Percentiles rank a stretch among this genome's conserved stretches.
These are phyloP conservation scores for Ditula angustiorana DNA, from an alignment of 2,888 invertebrate species.

Conservation along the genomic window DNA sequence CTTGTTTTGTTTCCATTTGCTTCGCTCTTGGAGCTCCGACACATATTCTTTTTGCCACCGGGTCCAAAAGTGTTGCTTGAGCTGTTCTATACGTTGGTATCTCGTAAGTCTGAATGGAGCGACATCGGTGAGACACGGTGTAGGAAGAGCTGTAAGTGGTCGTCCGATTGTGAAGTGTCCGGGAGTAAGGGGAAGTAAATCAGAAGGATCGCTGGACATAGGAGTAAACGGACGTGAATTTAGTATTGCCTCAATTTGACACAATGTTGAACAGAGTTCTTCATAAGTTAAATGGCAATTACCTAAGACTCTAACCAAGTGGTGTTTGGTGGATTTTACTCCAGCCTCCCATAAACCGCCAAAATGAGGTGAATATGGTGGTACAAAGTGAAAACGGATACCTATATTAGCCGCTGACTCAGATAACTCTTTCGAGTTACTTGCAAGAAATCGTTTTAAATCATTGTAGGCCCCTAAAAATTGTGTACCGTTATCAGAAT, in stretches of 20 bases:
- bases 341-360: not conserved
- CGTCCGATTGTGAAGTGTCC: constrained; percentile 44
- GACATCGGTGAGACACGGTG: not conserved
- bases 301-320: constrained; percentile 40
- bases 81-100: no score
- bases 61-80: no score
- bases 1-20: no score
- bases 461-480: constrained; percentile 39
- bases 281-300: constrained; percentile 43
- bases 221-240: constrained; percentile 44
- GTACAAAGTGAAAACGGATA: constrained; percentile 39
- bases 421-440: constrained; percentile 14
- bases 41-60: no score
- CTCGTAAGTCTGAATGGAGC: not conserved
- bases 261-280: constrained; percentile 41
- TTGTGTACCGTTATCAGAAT: not conserved
- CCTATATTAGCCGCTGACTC: constrained; percentile 19
- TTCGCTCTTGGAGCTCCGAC: no score
- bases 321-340: no score
- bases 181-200: no score
- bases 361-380: constrained; percentile 41
- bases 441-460: constrained; percentile 23
- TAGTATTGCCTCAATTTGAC: constrained; percentile 43
- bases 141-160: constrained; percentile 37
- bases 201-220: no score